Base-by-base conservation (phyloP, 1,140 invertebrate species). In the Drosophila seguyi region DNA sequence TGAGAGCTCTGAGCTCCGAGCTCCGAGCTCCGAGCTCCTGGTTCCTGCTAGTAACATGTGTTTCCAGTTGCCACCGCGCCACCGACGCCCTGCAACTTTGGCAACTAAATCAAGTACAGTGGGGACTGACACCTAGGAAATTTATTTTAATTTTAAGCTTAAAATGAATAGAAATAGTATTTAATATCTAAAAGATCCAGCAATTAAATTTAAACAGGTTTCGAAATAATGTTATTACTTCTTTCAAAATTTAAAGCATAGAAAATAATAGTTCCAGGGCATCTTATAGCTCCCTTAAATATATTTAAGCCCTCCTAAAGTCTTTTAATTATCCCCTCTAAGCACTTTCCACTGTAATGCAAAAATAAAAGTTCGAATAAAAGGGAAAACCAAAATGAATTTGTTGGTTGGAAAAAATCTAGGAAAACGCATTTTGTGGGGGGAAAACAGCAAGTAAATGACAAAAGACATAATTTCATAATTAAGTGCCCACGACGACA, bases 401-500 rank as follows among this genome's bases (percentile, higher is more conserved):
- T 58, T 58, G 56, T 73, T 55, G 34, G 56, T 14, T 55, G 34
- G 56, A 10, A 10, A 38, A 73, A 61, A 45, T 73, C 47, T 73
- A 50, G 47, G 48, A 53, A 67, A 76, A 75, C 73, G 74, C 72
- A 76, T 59, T 76, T 50, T 59, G 61, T 34, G 74, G 74, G 44
- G 34, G 25, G n/a, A n/a, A 57, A 50, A 60, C 55, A 69, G 36
- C 25, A 55, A 76, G 20, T 59, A 72, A 72, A 72, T 58, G 68
- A 72, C 68, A 72, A 71, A 72, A 58, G 68, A 72, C 68, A 72
- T 72, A 76, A 67, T 76, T 76, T 53, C 47, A 76, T 76, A 76
- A 76, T 76, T 76, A 60, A 76, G 74, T 74, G 71, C 71, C 42
- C 27, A 25, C 25, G 25, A 25, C 25, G n/a, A n/a, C n/a, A n/a